Evolutionary conservation across 1,140 invertebrate species (phyloP).

Genomic region (Pogonognathellus flavescens): DNA sequence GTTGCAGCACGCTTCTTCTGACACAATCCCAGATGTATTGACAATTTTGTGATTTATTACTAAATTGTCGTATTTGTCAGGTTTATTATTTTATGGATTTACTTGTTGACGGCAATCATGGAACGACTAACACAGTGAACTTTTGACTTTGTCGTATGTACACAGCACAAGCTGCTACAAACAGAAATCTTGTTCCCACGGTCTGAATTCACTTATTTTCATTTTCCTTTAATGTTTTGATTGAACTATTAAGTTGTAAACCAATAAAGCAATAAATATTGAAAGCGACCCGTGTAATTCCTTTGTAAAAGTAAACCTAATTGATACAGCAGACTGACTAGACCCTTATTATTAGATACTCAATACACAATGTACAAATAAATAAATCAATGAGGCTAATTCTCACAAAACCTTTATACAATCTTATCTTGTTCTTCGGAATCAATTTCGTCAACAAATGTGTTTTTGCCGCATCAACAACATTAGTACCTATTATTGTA

Average conservation of each 20-base stretch:
- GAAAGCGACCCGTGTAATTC: not conserved
- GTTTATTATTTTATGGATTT: slow-evolving; percentile 36
- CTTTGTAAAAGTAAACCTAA: not conserved
- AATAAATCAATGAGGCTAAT: too few species aligned
- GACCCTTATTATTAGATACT: not conserved
- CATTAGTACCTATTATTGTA: not conserved
- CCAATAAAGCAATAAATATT: slow-evolving; percentile 2
- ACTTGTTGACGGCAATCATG: not conserved
- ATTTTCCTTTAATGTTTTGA: slow-evolving; percentile 13
- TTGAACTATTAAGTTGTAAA: slow-evolving; percentile 4
- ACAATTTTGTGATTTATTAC: slow-evolving; percentile 8
- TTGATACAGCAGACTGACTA: too few species aligned
- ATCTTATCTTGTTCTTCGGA: too few species aligned
- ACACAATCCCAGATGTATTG: not conserved
- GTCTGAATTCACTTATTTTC: not conserved
- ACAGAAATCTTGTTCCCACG: slow-evolving; percentile 14
- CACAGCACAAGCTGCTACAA: too few species aligned
- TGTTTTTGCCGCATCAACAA: too few species aligned
- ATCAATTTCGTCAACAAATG: too few species aligned
- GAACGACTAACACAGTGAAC: too few species aligned
- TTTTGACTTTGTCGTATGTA: too few species aligned
- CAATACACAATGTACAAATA: too few species aligned
- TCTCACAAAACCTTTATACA: too few species aligned
- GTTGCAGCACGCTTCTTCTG: slow-evolving; percentile 2
- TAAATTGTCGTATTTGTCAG: not conserved